Evolutionary conservation across 2,113 vertebrate species (phyloP), one percentile per base, ranked within the genome.

Genomic region (Gila orcuttii): DNA sequence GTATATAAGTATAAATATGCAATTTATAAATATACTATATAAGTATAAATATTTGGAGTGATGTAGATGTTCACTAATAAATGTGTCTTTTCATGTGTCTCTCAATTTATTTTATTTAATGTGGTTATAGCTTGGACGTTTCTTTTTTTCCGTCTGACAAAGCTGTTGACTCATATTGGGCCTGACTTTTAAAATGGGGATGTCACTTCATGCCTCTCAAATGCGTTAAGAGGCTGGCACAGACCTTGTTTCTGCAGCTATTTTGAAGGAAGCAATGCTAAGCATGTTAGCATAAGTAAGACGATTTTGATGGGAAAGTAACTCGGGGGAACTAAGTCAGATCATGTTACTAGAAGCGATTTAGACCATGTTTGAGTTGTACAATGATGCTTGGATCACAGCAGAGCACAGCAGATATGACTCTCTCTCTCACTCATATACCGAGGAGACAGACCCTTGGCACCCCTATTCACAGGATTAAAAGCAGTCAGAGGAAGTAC

Each of bases 241-340:
- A 74, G 79, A 91, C 90, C 91, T 92, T 92, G 90, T 92, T 92
- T 90, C 85, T 74, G 85, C 87, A 92, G 91, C 91, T 92, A 93
- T 93, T 94, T 92, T 90, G 89, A 91, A 89, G 84, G 83, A 91
- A 90, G 91, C 91, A 91, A 88, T 88, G 82, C 91, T 93, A 93
- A 94, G 92, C 92, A 91, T 81, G 92, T 92, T 93, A 94, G 84
- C 84, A 90, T 39, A 87, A 92, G 89, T 92, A 91, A 92, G 92
- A 90, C 79, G 78, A 89, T 93, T 93, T 91, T 90, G 88, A 93
- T 89, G 89, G 86, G 87, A 86, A 91, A 91, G 85, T 93, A 89
- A 91, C 89, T 85, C 92, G 86, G 90, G 89, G 89, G 90, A 91
- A 91, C 92, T 90, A 93, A 95, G 92, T 91, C 91, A 90, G 89